Evolutionary conservation across 2,113 vertebrate species (phyloP), one percentile per base, ranked within the genome.

Genomic region (Benthochromis sp.): DNA sequence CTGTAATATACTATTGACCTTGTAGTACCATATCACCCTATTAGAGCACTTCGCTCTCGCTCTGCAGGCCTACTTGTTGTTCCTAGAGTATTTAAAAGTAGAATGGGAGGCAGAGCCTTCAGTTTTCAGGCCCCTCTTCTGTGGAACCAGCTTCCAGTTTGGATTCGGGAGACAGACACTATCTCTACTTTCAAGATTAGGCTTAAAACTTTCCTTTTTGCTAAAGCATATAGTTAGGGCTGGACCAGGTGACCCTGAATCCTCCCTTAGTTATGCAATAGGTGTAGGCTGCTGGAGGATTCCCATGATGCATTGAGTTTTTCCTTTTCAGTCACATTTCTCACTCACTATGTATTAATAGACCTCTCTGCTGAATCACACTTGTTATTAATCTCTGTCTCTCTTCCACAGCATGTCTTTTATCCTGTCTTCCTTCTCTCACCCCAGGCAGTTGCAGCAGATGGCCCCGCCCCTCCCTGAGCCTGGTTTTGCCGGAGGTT

Each of bases 241-340:
- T 29, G 13, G 55, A 59, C 13, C 55, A 59, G 13, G 27, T 29
- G 55, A 59, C 3, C 27, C 8, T 59, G 27, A 29, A 59, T 59
- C 55, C 55, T 1, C 55, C 55, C 1, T 59, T 3, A 59, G 24
- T 16, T 59, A 59, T 16, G 24, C 3, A 59, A 59, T 59, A 59
- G 13, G 0, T 0, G 8, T 59, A 59, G 55, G 55, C 21, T 55
- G 53, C 21, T 0, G 54, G 10, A 0, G 3, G 53, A 13, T 1
- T 59, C 24, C 55, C 55, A 59, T 59, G 55, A 59, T 59, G 27
- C 2, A 59, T 4, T 59, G 0, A 31, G 55, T 17, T 9, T 59
- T 59, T 1, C 0, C 13, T 29, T 29, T 59, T 0, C 24, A 1
- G 24, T 57, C 55, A 29, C 24, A 24, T 57, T 57, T 57, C 4